These are phyloP conservation scores for Labeo rohita DNA, from an alignment of 2,113 vertebrate species.

Conservation along the genomic window DNA sequence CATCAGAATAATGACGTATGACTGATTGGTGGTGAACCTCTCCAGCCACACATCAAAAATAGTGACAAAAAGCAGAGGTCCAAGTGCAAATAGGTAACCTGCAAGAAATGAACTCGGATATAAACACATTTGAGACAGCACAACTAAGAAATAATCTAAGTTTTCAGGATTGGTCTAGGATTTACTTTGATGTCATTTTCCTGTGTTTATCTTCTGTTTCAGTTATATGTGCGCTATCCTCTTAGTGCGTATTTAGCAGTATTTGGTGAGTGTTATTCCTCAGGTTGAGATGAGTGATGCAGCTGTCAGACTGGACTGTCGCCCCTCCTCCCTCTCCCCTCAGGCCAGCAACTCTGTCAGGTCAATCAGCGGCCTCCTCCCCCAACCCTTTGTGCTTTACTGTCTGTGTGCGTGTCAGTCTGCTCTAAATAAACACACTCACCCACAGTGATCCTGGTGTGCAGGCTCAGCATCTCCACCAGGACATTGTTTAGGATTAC, in stretches of 20 bases:
- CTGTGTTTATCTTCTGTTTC: conserved; percentile 13
- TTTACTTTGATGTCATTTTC: not conserved
- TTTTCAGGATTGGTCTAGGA: not conserved
- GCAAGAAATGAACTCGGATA: conserved; percentile 38
- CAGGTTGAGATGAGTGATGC: conserved; percentile 49
- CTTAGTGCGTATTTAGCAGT: conserved; percentile 26
- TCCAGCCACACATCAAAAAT: conserved; percentile 94
- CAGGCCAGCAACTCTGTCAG: conserved; percentile 40
- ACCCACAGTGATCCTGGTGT: conserved; percentile 94
- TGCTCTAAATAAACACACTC: conserved; percentile 55
- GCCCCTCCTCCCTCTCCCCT: conserved; percentile 17
- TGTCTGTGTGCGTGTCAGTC: not conserved
- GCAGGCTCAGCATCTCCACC: conserved; percentile 92
- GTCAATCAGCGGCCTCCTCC: conserved; percentile 46
- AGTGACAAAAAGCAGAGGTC: conserved; percentile 91
- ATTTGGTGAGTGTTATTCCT: conserved; percentile 8
- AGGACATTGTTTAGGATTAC: conserved; percentile 94
- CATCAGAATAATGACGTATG: conserved; percentile 89
- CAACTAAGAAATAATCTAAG: not conserved
- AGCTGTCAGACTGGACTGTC: not conserved
- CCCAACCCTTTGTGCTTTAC: conserved; percentile 16
- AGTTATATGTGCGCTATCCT: conserved; percentile 5
- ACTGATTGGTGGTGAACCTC: conserved; percentile 86
- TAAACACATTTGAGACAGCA: not conserved
- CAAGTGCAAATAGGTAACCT: conserved; percentile 93